These are phyloP conservation scores for Phrynocephalus vlangalii DNA, from an alignment of 2,797 vertebrate species.

Conservation along the genomic window DNA sequence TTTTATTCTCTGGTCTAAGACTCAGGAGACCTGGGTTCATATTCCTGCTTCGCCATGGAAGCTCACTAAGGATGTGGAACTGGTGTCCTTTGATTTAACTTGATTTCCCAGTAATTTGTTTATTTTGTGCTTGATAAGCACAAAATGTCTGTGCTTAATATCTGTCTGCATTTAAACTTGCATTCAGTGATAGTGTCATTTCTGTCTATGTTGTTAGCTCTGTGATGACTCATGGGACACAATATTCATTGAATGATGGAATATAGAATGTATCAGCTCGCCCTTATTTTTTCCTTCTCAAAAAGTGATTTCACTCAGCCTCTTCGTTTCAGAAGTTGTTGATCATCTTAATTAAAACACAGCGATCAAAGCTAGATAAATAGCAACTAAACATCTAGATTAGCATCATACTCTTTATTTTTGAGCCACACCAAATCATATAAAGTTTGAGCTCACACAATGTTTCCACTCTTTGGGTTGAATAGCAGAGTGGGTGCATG, in stretches of 20 bases:
- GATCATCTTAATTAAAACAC: not conserved
- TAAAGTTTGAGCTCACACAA: conserved; percentile 50
- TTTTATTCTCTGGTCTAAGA: not conserved
- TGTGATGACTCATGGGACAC: not conserved
- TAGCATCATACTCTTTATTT: conserved; percentile 51
- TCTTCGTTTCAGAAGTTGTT: not conserved
- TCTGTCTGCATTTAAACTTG: not conserved
- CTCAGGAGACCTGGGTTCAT: no score
- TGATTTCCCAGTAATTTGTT: not conserved
- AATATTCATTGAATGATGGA: not conserved
- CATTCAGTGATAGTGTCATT: not conserved
- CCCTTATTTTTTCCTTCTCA: not conserved
- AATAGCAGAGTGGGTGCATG: conserved; percentile 65
- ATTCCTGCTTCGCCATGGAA: no score
- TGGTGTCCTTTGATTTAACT: not conserved
- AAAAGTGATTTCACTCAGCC: not conserved
- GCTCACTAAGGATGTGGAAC: not conserved
- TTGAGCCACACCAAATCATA: conserved; percentile 56
- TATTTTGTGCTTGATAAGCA: not conserved
- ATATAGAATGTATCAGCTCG: not conserved
- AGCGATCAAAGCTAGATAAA: conserved; percentile 25
- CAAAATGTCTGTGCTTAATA: not conserved
- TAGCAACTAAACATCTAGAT: conserved; percentile 57
- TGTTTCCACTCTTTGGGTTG: conserved; percentile 64
- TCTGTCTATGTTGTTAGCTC: not conserved